Evolutionary conservation across 2,113 vertebrate species (phyloP).

Genomic region (Atherinomorus stipes): DNA sequence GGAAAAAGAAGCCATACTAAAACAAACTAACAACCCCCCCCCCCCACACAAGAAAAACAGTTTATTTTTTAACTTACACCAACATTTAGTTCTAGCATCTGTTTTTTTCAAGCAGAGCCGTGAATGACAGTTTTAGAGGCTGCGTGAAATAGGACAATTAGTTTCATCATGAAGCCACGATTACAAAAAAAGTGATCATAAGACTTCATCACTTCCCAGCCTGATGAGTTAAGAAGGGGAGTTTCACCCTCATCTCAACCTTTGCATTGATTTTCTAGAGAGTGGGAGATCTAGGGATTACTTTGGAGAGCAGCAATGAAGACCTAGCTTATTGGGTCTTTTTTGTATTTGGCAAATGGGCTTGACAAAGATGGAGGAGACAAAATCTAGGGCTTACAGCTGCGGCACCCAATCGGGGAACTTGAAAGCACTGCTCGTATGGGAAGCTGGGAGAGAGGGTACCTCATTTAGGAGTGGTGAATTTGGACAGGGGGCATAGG

Average conservation of each 20-base stretch:
- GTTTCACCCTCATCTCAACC: conserved; percentile 84
- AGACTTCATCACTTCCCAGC: conserved; percentile 76
- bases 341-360: conserved; percentile 85
- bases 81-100: not conserved
- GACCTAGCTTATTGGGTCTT: conserved; percentile 84
- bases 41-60: too few species aligned
- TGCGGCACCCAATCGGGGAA: conserved; percentile 77
- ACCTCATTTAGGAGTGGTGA: conserved; percentile 78
- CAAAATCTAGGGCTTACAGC: conserved; percentile 85
- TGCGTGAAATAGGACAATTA: conserved; percentile 78
- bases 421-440: conserved; percentile 78
- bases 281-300: conserved; percentile 84
- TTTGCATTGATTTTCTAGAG: conserved; percentile 81
- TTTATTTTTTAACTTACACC: not conserved
- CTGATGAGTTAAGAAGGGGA: conserved; percentile 77
- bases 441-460: conserved; percentile 79
- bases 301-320: conserved; percentile 77
- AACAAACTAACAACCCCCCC: too few species aligned
- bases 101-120: conserved; percentile 19
- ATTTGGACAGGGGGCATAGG: conserved; percentile 77
- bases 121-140: conserved; percentile 58
- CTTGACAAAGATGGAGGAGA: conserved; percentile 84
- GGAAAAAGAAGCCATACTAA: not conserved
- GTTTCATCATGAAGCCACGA: conserved; percentile 78
- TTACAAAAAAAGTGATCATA: conserved; percentile 59